phyloP scores from a whole-genome alignment of 1,140 invertebrate genomes.

The Hycleus phaleratus region DNA sequence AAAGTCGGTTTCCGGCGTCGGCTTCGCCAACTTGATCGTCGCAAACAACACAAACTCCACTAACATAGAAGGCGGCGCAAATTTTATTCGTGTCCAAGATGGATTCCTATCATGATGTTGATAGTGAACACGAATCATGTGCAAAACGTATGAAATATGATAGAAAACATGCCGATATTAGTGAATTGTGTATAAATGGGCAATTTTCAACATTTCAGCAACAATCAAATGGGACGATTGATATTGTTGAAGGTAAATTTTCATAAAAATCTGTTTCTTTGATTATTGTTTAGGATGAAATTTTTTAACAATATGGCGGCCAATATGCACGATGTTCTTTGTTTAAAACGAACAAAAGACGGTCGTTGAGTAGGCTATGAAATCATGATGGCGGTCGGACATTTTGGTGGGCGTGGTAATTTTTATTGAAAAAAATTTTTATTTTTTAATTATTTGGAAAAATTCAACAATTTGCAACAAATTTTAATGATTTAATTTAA shows the following conservation, averaged over 20 bases:
- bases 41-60: no score
- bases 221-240: constrained; percentile 26
- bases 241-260: constrained; percentile 40
- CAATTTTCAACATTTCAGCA: constrained; percentile 34
- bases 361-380: constrained; percentile 5
- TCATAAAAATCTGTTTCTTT: constrained; percentile 37
- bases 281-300: constrained; percentile 33
- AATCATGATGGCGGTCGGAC: constrained; percentile 12
- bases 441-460: background rate
- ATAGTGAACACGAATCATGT: constrained; percentile 36
- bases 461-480: no score
- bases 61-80: background rate
- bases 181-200: constrained; percentile 32
- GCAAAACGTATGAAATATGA: constrained; percentile 39
- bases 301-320: constrained; percentile 41
- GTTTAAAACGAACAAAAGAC: constrained; percentile 19
- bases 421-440: background rate
- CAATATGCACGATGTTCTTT: no score
- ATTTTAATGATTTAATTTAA: no score
- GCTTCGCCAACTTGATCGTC: constrained; percentile 20
- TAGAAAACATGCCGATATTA: constrained; percentile 27
- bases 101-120: constrained; percentile 37
- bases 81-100: constrained; percentile 41
- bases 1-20: constrained; percentile 1
- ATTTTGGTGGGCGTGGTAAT: constrained; percentile 39